phyloP scores from a whole-genome alignment of 2,888 invertebrate species.

The Frankliniella intonsa region DNA sequence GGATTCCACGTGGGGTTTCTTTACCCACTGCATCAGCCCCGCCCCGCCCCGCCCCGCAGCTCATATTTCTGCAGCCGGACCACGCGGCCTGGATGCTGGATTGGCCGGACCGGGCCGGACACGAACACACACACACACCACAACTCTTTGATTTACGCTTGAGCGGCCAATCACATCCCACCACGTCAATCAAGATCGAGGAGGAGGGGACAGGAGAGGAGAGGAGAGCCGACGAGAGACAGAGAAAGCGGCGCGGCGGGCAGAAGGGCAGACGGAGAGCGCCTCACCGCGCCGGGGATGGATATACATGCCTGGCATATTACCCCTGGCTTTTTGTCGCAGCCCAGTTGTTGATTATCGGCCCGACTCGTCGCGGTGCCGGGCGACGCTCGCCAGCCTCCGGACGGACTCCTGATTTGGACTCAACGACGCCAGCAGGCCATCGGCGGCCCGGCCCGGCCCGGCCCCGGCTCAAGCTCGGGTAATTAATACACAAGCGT shows the following conservation, averaged over 20 bases:
- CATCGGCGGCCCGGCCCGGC: background rate
- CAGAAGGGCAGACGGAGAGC: background rate
- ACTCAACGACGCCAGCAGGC: background rate
- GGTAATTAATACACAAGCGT: constrained; percentile 9
- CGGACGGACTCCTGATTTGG: constrained; percentile 11
- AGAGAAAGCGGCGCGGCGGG: constrained; percentile 36
- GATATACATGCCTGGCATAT: constrained; percentile 22
- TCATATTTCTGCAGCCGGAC: no score
- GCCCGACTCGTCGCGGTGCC: background rate
- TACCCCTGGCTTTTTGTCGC: background rate
- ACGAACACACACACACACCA: no score
- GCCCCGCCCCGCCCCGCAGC: no score
- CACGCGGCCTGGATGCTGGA: no score
- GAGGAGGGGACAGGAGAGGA: constrained; percentile 37
- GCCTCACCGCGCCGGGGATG: background rate
- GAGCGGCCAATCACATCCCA: background rate
- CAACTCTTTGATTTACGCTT: background rate
- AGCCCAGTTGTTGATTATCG: constrained; percentile 12
- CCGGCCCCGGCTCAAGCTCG: background rate
- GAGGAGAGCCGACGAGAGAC: constrained; percentile 32
- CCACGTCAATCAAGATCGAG: background rate
- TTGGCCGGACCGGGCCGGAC: no score
- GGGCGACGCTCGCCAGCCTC: background rate
- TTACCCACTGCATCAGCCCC: no score
- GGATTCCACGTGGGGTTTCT: no score